Conservation (phyloP, 2,797 vertebrate genomes). For the Chanos chanos region DNA sequence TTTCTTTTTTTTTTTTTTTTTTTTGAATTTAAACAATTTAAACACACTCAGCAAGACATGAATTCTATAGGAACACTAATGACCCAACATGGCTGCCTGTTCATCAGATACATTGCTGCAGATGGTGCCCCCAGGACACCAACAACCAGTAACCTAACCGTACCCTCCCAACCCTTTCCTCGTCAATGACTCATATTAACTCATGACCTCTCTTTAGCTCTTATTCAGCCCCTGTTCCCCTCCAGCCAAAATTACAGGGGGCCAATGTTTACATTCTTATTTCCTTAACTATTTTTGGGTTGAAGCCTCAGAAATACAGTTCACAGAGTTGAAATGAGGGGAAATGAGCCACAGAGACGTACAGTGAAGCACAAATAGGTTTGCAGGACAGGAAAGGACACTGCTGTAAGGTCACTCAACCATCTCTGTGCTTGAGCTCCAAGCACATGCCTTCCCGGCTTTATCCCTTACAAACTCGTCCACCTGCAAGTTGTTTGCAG, state of each 20-base stretch:
- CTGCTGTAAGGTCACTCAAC: no score
- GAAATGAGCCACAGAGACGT: no score
- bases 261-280: not conserved
- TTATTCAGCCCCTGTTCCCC: not conserved
- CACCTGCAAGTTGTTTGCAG: no score
- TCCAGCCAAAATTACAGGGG: constrained; percentile 18
- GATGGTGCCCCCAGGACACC: constrained; percentile 3
- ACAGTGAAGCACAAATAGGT: no score
- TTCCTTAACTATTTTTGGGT: not conserved
- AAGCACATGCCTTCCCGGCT: no score
- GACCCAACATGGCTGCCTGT: constrained; percentile 26
- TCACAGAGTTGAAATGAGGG: no score
- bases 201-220: constrained; percentile 21
- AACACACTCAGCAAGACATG: not conserved
- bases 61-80: constrained; percentile 5
- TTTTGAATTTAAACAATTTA: not conserved
- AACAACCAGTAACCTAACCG: not conserved
- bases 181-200: constrained; percentile 16
- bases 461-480: no score
- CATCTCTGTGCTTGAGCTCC: no score
- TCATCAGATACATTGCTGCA: not conserved
- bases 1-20: not conserved
- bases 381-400: no score
- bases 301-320: not conserved
- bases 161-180: constrained; percentile 13